Conservation (phyloP, 2,797 vertebrate genomes). For the Tolypeutes matacus region DNA sequence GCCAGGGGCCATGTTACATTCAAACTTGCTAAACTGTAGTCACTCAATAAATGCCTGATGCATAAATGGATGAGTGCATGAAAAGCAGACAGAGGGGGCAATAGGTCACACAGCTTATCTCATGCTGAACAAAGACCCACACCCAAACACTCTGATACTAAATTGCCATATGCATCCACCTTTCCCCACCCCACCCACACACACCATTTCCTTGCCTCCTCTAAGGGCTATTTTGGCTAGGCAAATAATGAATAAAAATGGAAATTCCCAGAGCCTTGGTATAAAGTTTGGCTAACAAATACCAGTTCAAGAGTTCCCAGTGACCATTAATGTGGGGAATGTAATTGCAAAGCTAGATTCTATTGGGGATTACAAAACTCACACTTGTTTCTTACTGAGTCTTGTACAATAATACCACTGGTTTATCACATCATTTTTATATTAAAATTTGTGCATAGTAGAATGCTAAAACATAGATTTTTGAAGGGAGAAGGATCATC, state of each 20-base stretch:
- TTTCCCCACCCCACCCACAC: not conserved
- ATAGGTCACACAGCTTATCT: not conserved
- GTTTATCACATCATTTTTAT: slow-evolving; percentile 68
- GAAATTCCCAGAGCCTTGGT: slow-evolving; percentile 26
- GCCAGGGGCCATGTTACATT: not conserved
- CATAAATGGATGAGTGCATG: not conserved
- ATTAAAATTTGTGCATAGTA: slow-evolving; percentile 57
- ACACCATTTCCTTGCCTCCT: not conserved
- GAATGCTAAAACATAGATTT: slow-evolving; percentile 50
- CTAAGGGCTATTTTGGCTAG: slow-evolving; percentile 1
- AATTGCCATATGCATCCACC: not conserved
- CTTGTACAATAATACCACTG: slow-evolving; percentile 41
- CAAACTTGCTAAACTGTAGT: not conserved
- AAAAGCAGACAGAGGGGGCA: not conserved
- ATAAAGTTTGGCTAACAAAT: slow-evolving; percentile 73
- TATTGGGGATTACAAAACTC: slow-evolving; percentile 60
- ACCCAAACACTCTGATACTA: not conserved
- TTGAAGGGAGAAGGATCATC: not conserved
- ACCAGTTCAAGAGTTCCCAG: slow-evolving; percentile 49
- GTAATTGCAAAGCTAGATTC: slow-evolving; percentile 69
- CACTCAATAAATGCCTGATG: not conserved
- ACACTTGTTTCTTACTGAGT: slow-evolving; percentile 43
- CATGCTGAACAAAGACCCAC: not conserved
- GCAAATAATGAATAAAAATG: slow-evolving; percentile 44
- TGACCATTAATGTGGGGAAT: slow-evolving; percentile 71